Base-by-base conservation (phyloP, 1,140 invertebrate genomes). In the Galleria mellonella region DNA sequence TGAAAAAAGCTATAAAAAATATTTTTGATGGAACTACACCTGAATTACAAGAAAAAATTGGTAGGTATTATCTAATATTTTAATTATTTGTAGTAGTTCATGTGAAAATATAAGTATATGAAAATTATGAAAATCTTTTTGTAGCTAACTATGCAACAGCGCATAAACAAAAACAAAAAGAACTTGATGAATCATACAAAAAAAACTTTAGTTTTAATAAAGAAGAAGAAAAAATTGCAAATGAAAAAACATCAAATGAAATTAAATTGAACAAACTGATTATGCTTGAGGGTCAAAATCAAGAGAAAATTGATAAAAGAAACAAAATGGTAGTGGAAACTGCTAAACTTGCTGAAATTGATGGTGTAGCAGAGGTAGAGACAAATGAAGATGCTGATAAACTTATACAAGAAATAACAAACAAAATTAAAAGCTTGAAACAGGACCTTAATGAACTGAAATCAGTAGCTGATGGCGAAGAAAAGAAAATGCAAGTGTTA, bases 1-100 rank as follows among this genome's bases (percentile, higher is more conserved):
- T 91, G 29, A 83, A 87, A 62, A 83, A 85, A 52, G 81, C 68
- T 17, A 91, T 92, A 48, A 86, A 89, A 47, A 79, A 88, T 36
- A 67, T 91, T 30, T 91, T 90, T 71, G 66, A 89, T 56, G 91
- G 91, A 4, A 83, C 89, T 28, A 85, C 89, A 52, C 79, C 87
- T 32, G 89, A 93, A 42, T 85, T 96, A 28, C 76, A 90, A 33
- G 62, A 89, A 30, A 88, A 88, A 58, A 90, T 95, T 35, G 63
- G 83, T 87, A 70, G 62, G 55, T 47, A 30, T 11, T 17, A 43
- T 38, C 27, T 41, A 35, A 30, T 9, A n/a, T 31, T 33, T 47
- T 51, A 37, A 32, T 12, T 44, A 15, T 2, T 9, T 15, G 4
- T 13, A 8, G 35, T 15, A 17, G 13, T 8, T 13, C 15, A 17